A percentile compares a stretch with the other conserved stretches of the same genome.
Conservation (phyloP, 1,140 invertebrate genomes). For the Ericerus pela region DNA sequence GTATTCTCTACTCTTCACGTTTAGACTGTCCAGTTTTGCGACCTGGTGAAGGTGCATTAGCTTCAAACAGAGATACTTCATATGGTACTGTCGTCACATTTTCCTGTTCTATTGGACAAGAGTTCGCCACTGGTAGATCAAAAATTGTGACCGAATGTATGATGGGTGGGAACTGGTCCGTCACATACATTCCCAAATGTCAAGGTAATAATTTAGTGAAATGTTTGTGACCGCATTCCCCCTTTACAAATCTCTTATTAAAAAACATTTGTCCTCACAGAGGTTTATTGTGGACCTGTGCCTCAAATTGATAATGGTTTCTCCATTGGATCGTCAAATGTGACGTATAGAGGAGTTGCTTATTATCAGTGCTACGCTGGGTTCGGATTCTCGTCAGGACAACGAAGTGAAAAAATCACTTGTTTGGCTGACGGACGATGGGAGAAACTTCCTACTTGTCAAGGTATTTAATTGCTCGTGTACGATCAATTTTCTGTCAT, state of each 20-base stretch:
- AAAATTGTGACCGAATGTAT: constrained; percentile 71
- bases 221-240: neutral
- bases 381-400: constrained; percentile 77
- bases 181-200: constrained; percentile 82
- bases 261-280: no score
- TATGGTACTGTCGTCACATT: constrained; percentile 82
- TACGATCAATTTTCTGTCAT: neutral
- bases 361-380: constrained; percentile 94
- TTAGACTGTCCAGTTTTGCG: constrained; percentile 73
- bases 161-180: constrained; percentile 83
- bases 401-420: constrained; percentile 75
- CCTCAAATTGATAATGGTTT: constrained; percentile 96
- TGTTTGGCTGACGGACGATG: constrained; percentile 76
- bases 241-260: no score
- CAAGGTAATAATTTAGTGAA: constrained; percentile 43
- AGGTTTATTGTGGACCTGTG: constrained; percentile 92
- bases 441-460: constrained; percentile 78
- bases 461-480: constrained; percentile 42
- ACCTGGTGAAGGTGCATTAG: constrained; percentile 70
- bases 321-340: constrained; percentile 85
- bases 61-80: constrained; percentile 77
- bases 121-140: constrained; percentile 79
- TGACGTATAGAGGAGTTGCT: constrained; percentile 80
- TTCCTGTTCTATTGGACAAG: constrained; percentile 82
- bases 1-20: constrained; percentile 9